These are phyloP conservation scores for Hippoglossus stenolepis DNA, from an alignment of 2,113 vertebrate genomes.

Conservation along the genomic window DNA sequence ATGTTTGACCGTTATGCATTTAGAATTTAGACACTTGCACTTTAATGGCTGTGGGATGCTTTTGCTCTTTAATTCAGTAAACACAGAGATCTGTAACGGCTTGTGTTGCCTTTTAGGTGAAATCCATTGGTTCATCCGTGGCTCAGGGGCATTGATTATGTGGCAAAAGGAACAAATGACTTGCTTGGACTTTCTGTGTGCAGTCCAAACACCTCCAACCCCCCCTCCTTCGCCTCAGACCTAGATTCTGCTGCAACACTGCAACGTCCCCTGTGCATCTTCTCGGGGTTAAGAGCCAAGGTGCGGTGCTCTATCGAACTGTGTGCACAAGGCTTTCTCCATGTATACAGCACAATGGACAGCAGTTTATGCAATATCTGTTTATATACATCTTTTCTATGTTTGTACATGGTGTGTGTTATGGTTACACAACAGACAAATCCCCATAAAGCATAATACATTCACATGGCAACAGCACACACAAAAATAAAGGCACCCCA, in stretches of 20 bases:
- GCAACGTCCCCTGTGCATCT: slow-evolving; percentile 45
- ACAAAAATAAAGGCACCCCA: background rate
- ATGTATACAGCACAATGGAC: slow-evolving; percentile 12
- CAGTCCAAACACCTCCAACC: slow-evolving; percentile 50
- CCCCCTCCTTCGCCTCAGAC: slow-evolving; percentile 5
- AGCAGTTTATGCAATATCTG: slow-evolving; percentile 21
- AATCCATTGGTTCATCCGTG: slow-evolving; percentile 63
- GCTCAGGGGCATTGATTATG: slow-evolving; percentile 77
- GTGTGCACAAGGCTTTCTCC: slow-evolving; percentile 46
- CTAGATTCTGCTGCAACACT: slow-evolving; percentile 27
- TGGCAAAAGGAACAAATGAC: slow-evolving; percentile 80
- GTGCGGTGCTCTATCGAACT: slow-evolving; percentile 42
- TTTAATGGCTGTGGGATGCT: slow-evolving; percentile 1
- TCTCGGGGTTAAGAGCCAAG: slow-evolving; percentile 32
- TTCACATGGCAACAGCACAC: background rate
- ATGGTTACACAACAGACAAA: background rate
- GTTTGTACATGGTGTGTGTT: background rate
- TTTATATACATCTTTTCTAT: slow-evolving; percentile 1
- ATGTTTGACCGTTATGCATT: slow-evolving; percentile 14
- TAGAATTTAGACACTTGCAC: slow-evolving; percentile 11
- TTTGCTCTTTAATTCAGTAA: slow-evolving; percentile 60
- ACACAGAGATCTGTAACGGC: slow-evolving; percentile 50
- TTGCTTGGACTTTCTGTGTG: slow-evolving; percentile 50
- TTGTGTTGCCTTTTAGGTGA: slow-evolving; percentile 68
- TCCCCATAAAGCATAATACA: no score